Base-by-base conservation (phyloP, 2,113 vertebrate genomes). In the Poeciliopsis retropinna region DNA sequence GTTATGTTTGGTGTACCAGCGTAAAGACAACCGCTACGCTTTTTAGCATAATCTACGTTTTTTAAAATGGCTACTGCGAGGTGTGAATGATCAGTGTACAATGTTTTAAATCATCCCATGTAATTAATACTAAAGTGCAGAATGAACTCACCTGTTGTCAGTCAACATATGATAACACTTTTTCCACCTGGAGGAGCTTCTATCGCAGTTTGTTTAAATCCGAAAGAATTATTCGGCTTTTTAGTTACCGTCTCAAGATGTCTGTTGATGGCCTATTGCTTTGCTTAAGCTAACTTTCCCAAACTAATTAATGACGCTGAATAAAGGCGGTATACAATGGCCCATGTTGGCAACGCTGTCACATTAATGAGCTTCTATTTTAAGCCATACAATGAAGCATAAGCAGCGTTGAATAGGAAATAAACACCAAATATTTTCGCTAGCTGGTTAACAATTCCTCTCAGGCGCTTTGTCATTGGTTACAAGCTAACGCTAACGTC, bases 111-210 rank as follows among this genome's bases (percentile, higher is more conserved):
- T 25, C 30, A 37, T 34, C 51, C 47, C 6, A 11, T 3, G 10
- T 1, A 22, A 1, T 8, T 13, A 47, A 67, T 60, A 0, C 3
- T 60, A 14, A 17, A 19, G 3, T 31, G 3, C 11, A 4, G 5
- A 9, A 19, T 25, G 69, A n/a, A 2, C 88, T 86, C 60, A 94
- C 94, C 94, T 94, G 89, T 78, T 94, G 88, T 94, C 94, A 66
- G 94, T 92, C 87, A 95, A 92, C 94, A 95, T 95, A 86, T 86
- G 89, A 87, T 79, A 76, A 79, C 64, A 61, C 34, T 73, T 61
- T 34, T 77, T 84, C 65, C 47, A 74, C 60, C 67, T 75, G 63
- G 64, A 78, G 0, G 47, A 57, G 25, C n/a, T 54, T 57, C 71
- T 65, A 61, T 64, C 67, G 67, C 77, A 3, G 67, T 76, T 76